A percentile compares a stretch with the other conserved stretches of the same genome.
Evolutionary conservation across 2,113 vertebrate species (phyloP).

Genomic region (Pelecanus crispus): DNA sequence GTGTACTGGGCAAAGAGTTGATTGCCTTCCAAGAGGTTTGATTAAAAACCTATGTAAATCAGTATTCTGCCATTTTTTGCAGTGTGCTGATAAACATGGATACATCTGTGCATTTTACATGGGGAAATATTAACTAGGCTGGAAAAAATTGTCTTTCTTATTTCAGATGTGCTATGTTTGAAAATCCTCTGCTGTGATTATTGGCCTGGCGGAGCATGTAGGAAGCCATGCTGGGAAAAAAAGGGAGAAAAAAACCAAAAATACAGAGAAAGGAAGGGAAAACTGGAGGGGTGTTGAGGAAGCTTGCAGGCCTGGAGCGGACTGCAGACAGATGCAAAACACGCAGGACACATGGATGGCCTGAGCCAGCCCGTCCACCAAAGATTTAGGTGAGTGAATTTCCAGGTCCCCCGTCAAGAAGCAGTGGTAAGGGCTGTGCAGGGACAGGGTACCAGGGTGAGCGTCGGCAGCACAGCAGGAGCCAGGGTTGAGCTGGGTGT

Average conservation of each 20-base stretch:
- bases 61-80: neutral
- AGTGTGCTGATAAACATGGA: neutral
- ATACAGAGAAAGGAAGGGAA: neutral
- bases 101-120: neutral
- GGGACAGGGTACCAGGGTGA: accelerated
- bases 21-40: neutral
- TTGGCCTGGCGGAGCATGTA: neutral
- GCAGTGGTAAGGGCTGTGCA: neutral
- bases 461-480: accelerated
- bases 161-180: neutral
- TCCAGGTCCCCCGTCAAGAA: neutral
- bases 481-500: too few species aligned
- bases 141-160: neutral
- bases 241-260: neutral
- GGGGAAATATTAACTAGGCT: neutral
- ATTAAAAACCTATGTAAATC: neutral
- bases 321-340: neutral
- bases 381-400: accelerated
- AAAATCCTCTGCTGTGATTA: neutral
- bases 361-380: neutral
- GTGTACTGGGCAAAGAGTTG: neutral
- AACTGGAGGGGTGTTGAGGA: neutral
- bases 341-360: accelerated
- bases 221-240: neutral
- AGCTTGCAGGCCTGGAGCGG: neutral